Conservation (phyloP, 2,797 vertebrate species). For the Acrossocheilus wenchowensis region DNA sequence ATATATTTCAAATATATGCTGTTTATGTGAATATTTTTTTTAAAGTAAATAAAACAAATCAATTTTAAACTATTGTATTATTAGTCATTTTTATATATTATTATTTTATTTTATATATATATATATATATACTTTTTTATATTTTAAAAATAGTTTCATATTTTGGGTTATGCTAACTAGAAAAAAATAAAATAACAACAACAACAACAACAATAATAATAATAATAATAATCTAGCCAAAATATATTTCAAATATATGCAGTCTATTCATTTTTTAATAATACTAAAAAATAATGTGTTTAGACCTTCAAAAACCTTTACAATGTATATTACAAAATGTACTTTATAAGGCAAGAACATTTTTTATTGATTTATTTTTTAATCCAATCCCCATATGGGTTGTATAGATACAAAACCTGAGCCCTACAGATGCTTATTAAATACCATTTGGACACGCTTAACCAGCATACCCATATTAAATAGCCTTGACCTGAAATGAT, state of each 20-base stretch:
- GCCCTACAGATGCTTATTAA: not conserved
- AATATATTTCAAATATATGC: not conserved
- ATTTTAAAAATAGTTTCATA: not conserved
- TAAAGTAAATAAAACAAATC: too few species aligned
- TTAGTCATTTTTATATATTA: not conserved
- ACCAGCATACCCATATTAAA: not conserved
- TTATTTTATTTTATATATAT: not conserved
- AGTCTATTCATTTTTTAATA: too few species aligned
- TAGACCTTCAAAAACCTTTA: too few species aligned
- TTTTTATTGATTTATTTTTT: not conserved
- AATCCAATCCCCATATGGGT: not conserved
- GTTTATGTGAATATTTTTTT: not conserved
- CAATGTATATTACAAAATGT: not conserved
- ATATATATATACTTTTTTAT: not conserved
- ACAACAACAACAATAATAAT: too few species aligned
- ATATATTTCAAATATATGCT: not conserved
- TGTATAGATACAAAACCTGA: not conserved
- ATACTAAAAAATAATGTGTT: too few species aligned
- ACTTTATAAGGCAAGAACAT: not conserved
- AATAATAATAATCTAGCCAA: too few species aligned
- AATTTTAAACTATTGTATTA: not conserved
- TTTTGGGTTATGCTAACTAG: not conserved
- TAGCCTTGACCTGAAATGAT: conserved; percentile 4
- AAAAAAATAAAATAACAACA: not conserved
- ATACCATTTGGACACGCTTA: not conserved